Conservation (phyloP, 2,888 invertebrate genomes). For the Patella depressa region DNA sequence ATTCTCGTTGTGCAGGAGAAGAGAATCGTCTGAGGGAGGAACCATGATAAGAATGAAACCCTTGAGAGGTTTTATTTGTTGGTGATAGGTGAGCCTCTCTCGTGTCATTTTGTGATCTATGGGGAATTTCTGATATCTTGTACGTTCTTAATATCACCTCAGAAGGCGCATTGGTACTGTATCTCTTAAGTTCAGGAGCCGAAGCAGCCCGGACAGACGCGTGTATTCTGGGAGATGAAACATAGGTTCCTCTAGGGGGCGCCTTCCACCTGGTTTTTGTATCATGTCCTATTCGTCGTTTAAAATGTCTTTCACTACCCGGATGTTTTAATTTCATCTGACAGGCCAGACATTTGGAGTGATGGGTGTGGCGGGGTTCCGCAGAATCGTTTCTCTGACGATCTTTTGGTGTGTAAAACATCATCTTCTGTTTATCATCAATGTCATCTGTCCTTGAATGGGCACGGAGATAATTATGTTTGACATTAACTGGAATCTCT, state of each 20-base stretch:
- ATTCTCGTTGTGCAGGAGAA: conserved; percentile 13
- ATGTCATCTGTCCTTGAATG: conserved; percentile 11
- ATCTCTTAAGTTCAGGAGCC: neutral
- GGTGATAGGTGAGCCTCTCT: neutral
- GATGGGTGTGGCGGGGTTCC: neutral
- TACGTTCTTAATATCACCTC: neutral
- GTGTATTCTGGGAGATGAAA: neutral
- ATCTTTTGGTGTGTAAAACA: neutral
- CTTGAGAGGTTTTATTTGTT: neutral
- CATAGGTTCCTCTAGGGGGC: neutral
- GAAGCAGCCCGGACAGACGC: neutral
- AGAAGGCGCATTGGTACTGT: neutral
- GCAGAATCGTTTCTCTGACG: neutral
- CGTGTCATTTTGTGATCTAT: neutral
- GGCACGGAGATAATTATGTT: conserved; percentile 19
- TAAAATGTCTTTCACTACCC: conserved; percentile 26
- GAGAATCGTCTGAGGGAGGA: neutral
- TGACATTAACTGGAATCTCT: neutral
- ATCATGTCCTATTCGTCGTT: neutral
- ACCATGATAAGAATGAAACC: neutral
- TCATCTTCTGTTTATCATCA: neutral
- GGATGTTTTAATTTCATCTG: conserved; percentile 42
- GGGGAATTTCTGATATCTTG: neutral
- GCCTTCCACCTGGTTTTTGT: neutral
- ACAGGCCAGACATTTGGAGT: conserved; percentile 43